These are phyloP conservation scores for Cassiopea xamachana DNA, from an alignment of 30 jellyfish, hydroid and myxozoan genomes.

Conservation along the genomic window DNA sequence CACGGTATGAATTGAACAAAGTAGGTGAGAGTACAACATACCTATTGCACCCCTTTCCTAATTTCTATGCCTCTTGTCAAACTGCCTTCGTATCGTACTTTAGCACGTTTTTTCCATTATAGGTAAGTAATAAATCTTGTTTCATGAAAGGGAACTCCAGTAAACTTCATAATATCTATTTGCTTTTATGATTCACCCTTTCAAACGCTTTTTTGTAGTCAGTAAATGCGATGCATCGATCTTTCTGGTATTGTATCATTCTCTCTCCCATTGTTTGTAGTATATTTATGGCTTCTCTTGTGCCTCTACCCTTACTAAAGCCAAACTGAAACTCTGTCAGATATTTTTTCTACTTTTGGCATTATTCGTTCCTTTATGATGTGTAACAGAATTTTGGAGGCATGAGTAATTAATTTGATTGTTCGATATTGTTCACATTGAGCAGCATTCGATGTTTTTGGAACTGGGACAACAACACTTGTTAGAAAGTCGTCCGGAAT, in stretches of 20 bases:
- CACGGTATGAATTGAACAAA: neutral
- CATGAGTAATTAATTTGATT: slow-evolving; percentile 17
- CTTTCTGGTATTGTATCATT: neutral
- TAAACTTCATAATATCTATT: neutral
- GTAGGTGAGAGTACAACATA: slow-evolving; percentile 18
- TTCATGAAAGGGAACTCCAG: slow-evolving; percentile 25
- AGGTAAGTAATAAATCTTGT: slow-evolving; percentile 16
- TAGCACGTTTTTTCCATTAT: slow-evolving; percentile 17
- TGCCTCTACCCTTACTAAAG: slow-evolving; percentile 10
- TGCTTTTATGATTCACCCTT: slow-evolving; percentile 26
- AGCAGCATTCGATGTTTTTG: slow-evolving; percentile 26
- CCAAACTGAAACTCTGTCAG: slow-evolving; percentile 15
- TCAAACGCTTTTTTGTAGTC: slow-evolving; percentile 56
- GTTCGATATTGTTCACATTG: slow-evolving; percentile 40
- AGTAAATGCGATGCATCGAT: neutral
- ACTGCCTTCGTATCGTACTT: neutral
- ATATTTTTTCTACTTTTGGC: neutral
- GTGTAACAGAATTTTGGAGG: slow-evolving; percentile 39
- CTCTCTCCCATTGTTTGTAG: slow-evolving; percentile 12
- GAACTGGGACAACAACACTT: slow-evolving; percentile 3
- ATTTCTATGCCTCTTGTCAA: neutral
- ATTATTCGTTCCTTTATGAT: slow-evolving; percentile 6
- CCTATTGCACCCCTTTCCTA: slow-evolving; percentile 49
- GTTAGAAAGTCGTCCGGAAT: slow-evolving; percentile 30
- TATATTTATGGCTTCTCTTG: slow-evolving; percentile 8